Evolutionary conservation across 1,140 invertebrate species (phyloP).

Genomic region (Atopsyche davidsoni): DNA sequence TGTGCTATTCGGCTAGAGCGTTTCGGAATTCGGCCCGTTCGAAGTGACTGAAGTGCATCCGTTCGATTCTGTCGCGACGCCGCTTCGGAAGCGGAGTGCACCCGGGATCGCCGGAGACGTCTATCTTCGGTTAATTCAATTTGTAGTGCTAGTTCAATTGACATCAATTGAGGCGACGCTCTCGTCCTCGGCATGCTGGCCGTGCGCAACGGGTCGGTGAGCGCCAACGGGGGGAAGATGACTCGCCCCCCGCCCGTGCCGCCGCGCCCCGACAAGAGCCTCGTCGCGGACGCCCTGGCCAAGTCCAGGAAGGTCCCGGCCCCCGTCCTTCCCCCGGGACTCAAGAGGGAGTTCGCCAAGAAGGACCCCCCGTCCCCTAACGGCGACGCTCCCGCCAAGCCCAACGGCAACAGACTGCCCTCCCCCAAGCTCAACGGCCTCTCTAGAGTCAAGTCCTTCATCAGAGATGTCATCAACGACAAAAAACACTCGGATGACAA

Average conservation of each 20-base stretch:
- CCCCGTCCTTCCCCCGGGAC: constrained; percentile 47
- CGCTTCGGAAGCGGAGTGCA: background rate
- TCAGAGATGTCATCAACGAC: constrained; percentile 48
- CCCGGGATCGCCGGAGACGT: constrained; percentile 4
- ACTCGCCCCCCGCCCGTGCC: constrained; percentile 64
- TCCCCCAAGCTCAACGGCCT: constrained; percentile 45
- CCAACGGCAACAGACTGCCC: constrained; percentile 44
- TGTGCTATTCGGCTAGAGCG: no score
- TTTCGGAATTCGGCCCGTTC: background rate
- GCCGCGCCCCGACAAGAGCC: constrained; percentile 61
- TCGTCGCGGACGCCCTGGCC: constrained; percentile 63
- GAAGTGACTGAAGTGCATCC: background rate
- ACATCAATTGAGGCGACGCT: constrained; percentile 15
- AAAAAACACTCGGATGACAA: constrained; percentile 45
- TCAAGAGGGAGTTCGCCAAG: constrained; percentile 37
- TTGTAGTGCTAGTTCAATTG: constrained; percentile 23
- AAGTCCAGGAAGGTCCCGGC: constrained; percentile 51
- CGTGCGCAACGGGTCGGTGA: constrained; percentile 24
- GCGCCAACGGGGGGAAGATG: constrained; percentile 28
- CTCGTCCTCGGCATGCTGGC: constrained; percentile 25
- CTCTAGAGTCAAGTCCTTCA: constrained; percentile 46
- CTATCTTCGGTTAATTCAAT: constrained; percentile 26
- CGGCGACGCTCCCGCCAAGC: constrained; percentile 43
- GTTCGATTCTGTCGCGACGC: background rate
- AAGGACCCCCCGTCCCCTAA: constrained; percentile 40